Evolutionary conservation across 2,797 vertebrate genomes (phyloP).

Genomic region (Sus cebifrons): DNA sequence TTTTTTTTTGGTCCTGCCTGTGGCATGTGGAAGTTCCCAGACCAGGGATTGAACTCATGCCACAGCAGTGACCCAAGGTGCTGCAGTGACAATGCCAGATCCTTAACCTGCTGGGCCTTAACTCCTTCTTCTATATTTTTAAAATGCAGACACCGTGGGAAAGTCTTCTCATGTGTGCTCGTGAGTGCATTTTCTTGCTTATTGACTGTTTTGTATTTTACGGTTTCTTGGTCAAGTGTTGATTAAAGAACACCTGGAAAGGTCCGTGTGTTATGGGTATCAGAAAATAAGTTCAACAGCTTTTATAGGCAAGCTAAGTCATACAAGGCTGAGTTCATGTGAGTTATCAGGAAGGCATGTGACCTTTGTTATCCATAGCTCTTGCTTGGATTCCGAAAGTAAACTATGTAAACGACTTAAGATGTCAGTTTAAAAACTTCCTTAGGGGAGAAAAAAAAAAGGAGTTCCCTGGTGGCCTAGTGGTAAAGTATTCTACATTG

Average conservation of each 20-base stretch:
- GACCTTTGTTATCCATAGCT: slow-evolving; percentile 66
- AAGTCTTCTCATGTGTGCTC: background rate
- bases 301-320: slow-evolving; percentile 40
- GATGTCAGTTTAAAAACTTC: slow-evolving; percentile 41
- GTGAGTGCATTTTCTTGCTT: slow-evolving; percentile 23
- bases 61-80: too few species aligned
- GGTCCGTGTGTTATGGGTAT: slow-evolving; percentile 47
- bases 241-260: slow-evolving; percentile 51
- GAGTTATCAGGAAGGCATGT: slow-evolving; percentile 36
- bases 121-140: background rate
- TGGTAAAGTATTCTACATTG: too few species aligned
- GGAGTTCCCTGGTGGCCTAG: too few species aligned
- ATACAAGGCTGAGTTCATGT: slow-evolving; percentile 38
- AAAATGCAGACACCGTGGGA: background rate
- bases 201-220: slow-evolving; percentile 61
- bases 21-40: too few species aligned
- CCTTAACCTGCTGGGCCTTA: too few species aligned
- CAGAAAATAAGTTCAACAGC: slow-evolving; percentile 56
- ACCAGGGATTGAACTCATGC: too few species aligned
- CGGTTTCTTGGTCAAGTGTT: slow-evolving; percentile 53
- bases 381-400: slow-evolving; percentile 66
- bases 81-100: too few species aligned
- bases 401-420: slow-evolving; percentile 60
- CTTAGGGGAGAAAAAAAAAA: background rate
- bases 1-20: too few species aligned